A percentile compares a stretch with the other conserved stretches of the same genome.
phyloP scores from a whole-genome alignment of 1,140 invertebrate species.

The Zaprionus camerounensis region DNA sequence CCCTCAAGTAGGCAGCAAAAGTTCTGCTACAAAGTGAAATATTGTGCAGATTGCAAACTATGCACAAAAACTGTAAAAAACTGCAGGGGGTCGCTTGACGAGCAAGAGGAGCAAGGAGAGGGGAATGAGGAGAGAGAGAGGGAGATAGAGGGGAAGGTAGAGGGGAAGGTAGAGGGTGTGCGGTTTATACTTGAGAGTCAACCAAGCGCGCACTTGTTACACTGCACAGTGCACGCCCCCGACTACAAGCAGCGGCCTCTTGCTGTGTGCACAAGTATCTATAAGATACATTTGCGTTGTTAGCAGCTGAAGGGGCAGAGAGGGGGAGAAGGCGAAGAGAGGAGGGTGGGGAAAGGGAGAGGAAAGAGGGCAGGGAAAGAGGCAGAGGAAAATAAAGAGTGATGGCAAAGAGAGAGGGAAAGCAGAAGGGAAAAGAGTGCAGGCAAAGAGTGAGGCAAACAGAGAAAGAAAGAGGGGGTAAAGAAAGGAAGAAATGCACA shows the following conservation, averaged over 20 bases:
- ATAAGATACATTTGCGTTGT: constrained; percentile 74
- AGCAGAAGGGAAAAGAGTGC: background rate
- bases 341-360: background rate
- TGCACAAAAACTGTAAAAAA: constrained; percentile 30
- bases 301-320: constrained; percentile 16
- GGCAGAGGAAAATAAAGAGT: background rate
- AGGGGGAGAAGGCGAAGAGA: background rate
- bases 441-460: background rate
- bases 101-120: background rate
- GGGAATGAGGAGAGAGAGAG: too few relatives aligned
- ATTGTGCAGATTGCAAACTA: constrained; percentile 47
- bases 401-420: background rate
- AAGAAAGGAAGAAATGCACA: too few relatives aligned
- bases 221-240: constrained; percentile 39
- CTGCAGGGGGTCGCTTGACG: constrained; percentile 37
- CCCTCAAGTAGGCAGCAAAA: constrained; percentile 34
- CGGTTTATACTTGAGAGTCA: constrained; percentile 39
- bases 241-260: constrained; percentile 13
- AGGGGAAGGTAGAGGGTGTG: background rate
- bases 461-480: too few relatives aligned
- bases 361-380: background rate
- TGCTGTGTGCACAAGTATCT: constrained; percentile 35
- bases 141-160: too few relatives aligned
- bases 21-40: constrained; percentile 43
- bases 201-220: constrained; percentile 61